Evolutionary conservation across 2,797 vertebrate species (phyloP), one percentile per base, ranked within the genome.

Genomic region (Furcifer pardalis): DNA sequence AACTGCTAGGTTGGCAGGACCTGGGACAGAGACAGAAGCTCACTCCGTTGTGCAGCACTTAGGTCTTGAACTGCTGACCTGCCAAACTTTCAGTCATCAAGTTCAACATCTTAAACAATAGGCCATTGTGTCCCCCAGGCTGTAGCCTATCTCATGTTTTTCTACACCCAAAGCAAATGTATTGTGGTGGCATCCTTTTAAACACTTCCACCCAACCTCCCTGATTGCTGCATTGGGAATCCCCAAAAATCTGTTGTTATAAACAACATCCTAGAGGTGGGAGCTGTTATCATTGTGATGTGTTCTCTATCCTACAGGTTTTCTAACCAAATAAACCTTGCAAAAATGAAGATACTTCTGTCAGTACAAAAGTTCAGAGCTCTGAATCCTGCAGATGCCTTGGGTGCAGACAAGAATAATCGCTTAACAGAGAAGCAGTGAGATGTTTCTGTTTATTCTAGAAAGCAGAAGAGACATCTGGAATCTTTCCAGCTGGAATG

Each of bases 321-420:
- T 62, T 37, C 59, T 37, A 40, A 59, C 19, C 73, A 77, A n/a
- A 68, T 17, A 30, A 52, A 74, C 40, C 6, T 76, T 27, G 23
- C 35, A 68, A 59, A 79, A 56, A 25, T 5, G 9, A 69, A 85
- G 17, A 17, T 72, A 10, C 75, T 85, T 85, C 7, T 89, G 77
- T 73, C 77, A 42, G 30, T 71, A 32, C 89, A 83, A 69, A 32
- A 71, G 83, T 80, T 32, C 79, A 27, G 35, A 86, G 1, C 65
- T 82, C 32, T 49, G 32, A 35, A 69, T 2, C 17, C 32, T 21
- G 44, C 27, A 60, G 59, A 74, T 13, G 44, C 76, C 44, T 78
- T 84, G 59, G 65, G 19, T 23, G 4, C 73, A 83, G 2, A 9
- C 25, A 59, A 71, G 40, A 72, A 63, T 32, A 56, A 79, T 65